A percentile compares a stretch with the other conserved stretches of the same genome.
phyloP scores from a whole-genome alignment of 2,797 vertebrate genomes.

The Aulostomus chinensis region DNA sequence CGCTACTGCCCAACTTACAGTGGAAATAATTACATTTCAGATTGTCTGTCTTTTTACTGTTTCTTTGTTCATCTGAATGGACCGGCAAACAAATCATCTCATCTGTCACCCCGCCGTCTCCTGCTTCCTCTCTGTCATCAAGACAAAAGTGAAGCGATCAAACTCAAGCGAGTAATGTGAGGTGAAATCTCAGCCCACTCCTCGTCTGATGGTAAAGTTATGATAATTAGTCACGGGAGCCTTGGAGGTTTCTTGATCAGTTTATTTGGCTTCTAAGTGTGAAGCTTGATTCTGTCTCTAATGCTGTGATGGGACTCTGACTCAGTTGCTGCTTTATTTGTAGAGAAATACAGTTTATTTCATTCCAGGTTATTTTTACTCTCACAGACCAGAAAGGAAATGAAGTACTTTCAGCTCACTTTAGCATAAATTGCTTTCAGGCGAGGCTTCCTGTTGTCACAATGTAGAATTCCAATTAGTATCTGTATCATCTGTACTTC shows the following conservation, averaged over 20 bases:
- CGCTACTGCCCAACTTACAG: background rate
- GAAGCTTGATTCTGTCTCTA: no score
- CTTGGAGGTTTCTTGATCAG: conserved; percentile 21
- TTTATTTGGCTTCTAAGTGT: conserved; percentile 13
- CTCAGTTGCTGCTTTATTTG: conserved; percentile 8
- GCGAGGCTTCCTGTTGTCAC: background rate
- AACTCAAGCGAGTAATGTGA: conserved; percentile 13
- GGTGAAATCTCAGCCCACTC: conserved; percentile 22
- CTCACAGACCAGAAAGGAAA: background rate
- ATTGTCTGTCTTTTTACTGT: background rate
- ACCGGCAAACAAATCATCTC: conserved; percentile 2
- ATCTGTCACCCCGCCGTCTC: conserved; percentile 4
- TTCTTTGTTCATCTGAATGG: conserved; percentile 1
- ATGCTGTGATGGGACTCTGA: no score
- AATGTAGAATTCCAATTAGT: conserved; percentile 3
- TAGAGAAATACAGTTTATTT: conserved; percentile 11
- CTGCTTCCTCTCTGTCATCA: background rate
- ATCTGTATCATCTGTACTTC: background rate
- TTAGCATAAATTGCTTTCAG: conserved; percentile 1
- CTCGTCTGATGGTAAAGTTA: conserved; percentile 20
- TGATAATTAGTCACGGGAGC: conserved; percentile 31
- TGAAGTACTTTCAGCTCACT: no score
- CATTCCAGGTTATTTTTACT: conserved; percentile 12
- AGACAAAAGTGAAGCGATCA: conserved; percentile 27
- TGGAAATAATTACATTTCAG: conserved; percentile 1